Evolutionary conservation across 2,888 invertebrate genomes (phyloP).

Genomic region (Trissoscelio sp.): DNA sequence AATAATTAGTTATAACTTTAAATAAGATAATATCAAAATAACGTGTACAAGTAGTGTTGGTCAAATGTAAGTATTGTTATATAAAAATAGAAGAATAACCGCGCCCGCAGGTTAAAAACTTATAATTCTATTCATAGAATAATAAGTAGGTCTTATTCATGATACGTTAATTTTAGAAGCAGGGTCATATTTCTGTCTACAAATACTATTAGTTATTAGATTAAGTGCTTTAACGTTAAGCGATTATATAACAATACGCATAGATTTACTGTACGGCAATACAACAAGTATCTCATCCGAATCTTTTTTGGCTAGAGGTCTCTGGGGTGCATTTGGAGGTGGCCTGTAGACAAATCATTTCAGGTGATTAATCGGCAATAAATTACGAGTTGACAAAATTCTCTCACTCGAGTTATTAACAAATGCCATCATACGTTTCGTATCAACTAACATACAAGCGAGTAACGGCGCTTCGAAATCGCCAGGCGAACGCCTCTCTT

Average conservation of each 20-base stretch:
- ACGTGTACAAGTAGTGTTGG: constrained; percentile 3
- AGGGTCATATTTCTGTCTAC: neutral
- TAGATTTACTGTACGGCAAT: constrained; percentile 2
- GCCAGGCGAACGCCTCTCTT: neutral
- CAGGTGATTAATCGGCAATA: constrained; percentile 52
- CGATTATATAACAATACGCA: constrained; percentile 45
- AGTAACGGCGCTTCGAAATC: neutral
- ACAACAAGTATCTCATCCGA: constrained; percentile 9
- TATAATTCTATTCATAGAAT: constrained; percentile 37
- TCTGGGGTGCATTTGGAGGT: constrained; percentile 46
- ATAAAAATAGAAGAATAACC: constrained; percentile 48
- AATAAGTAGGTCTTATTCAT: constrained; percentile 32
- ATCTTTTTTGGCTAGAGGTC: constrained; percentile 57
- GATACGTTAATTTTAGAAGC: constrained; percentile 36
- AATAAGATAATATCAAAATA: constrained; percentile 8
- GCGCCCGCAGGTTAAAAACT: constrained; percentile 31
- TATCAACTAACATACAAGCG: neutral
- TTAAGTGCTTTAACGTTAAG: constrained; percentile 34
- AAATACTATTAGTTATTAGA: constrained; percentile 25
- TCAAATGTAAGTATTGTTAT: constrained; percentile 54
- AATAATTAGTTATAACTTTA: neutral
- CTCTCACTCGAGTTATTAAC: constrained; percentile 12
- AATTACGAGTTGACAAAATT: too few species aligned
- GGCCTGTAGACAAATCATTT: constrained; percentile 22
- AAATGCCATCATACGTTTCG: neutral